These are phyloP conservation scores for Euura lappo DNA, from an alignment of 1,140 invertebrate species.

Conservation along the genomic window DNA sequence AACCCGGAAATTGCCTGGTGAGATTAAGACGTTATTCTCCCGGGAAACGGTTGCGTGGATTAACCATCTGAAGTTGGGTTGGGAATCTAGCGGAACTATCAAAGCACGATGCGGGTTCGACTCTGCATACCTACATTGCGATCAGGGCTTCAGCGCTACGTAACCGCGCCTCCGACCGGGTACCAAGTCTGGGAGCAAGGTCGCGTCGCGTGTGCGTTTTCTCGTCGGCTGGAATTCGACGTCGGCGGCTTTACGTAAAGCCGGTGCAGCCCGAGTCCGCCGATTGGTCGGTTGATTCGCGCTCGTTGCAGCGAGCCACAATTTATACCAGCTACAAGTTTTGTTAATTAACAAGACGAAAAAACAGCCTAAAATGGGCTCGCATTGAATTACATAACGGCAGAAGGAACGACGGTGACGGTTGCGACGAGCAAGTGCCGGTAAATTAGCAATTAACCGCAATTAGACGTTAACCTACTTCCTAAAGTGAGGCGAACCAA, in stretches of 20 bases:
- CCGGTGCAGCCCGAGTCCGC: not conserved
- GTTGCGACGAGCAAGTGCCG: conserved; percentile 40
- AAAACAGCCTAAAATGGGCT: not conserved
- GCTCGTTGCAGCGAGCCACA: not conserved
- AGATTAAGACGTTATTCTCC: conserved; percentile 1
- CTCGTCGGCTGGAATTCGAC: no score
- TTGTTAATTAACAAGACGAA: not conserved
- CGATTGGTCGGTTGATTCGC: not conserved
- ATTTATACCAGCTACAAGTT: not conserved
- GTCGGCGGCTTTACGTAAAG: no score
- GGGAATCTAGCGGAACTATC: no score
- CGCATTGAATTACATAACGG: not conserved
- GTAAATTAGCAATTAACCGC: conserved; percentile 50
- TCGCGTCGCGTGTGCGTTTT: no score
- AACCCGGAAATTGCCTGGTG: not conserved
- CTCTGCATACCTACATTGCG: no score
- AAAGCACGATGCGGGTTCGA: no score
- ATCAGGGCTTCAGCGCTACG: no score
- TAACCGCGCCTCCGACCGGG: no score
- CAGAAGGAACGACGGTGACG: not conserved
- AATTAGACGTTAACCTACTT: conserved; percentile 52
- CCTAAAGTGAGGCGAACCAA: conserved; percentile 31
- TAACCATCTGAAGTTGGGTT: no score
- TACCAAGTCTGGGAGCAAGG: no score
- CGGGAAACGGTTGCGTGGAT: not conserved